These are phyloP conservation scores for Agonopterix subpropinquella DNA, from an alignment of 2,888 invertebrate species.

Conservation along the genomic window DNA sequence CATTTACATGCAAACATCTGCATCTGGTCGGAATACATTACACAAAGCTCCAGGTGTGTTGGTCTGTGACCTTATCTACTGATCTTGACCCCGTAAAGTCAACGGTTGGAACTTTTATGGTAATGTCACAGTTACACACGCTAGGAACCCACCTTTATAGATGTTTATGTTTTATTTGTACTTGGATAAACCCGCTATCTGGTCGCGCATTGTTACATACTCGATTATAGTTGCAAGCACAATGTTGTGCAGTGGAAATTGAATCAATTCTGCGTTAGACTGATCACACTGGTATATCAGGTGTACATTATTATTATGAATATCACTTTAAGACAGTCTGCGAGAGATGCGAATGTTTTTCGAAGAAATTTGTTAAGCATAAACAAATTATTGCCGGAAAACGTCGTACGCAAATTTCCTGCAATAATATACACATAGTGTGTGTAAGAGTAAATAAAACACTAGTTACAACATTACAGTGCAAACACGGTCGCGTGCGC, in stretches of 20 bases:
- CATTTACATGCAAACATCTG: too few species aligned
- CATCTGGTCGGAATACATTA: too few species aligned
- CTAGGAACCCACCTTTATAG: not conserved
- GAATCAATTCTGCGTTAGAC: too few species aligned
- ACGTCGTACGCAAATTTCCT: constrained; percentile 11
- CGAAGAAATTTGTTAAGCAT: not conserved
- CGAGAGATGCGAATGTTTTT: too few species aligned
- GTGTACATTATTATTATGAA: too few species aligned
- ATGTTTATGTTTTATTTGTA: not conserved
- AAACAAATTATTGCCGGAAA: constrained; percentile 1
- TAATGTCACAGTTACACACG: constrained; percentile 7
- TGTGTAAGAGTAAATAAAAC: constrained; percentile 6
- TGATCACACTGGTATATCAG: too few species aligned
- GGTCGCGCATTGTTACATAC: too few species aligned
- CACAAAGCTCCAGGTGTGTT: constrained; percentile 9
- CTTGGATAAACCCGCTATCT: too few species aligned
- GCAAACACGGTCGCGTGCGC: not conserved
- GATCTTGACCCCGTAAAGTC: constrained; percentile 12
- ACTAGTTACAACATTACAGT: not conserved
- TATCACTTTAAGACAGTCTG: too few species aligned
- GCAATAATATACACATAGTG: constrained; percentile 7
- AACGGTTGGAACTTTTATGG: constrained; percentile 4
- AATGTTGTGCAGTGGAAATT: too few species aligned
- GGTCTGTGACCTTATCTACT: constrained; percentile 10
- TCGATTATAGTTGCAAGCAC: too few species aligned